A percentile compares a stretch with the other conserved stretches of the same genome.
phyloP scores from a whole-genome alignment of 2,797 vertebrate species.

The Pantherophis alleghaniensis region DNA sequence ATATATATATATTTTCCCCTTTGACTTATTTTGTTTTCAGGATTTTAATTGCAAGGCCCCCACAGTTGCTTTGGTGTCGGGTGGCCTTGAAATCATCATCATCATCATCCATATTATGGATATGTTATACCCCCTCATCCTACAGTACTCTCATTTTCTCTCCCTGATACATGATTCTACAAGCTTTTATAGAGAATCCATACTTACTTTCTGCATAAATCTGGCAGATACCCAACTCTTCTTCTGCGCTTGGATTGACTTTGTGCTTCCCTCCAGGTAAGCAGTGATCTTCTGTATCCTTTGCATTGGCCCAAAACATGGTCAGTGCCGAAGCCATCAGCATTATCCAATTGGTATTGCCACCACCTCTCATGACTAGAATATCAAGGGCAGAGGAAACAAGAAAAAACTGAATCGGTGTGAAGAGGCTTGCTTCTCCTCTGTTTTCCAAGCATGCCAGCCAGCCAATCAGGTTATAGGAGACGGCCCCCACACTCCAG shows the following conservation, averaged over 20 bases:
- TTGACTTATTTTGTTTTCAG: not conserved
- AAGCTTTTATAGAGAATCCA: not conserved
- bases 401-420: not conserved
- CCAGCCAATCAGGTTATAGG: not conserved
- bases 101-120: not conserved
- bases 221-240: constrained; percentile 70
- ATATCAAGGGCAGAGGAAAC: not conserved
- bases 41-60: not conserved
- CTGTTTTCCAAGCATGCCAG: not conserved
- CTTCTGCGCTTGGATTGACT: constrained; percentile 70
- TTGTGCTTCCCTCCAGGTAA: constrained; percentile 77
- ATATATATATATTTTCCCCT: not conserved
- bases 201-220: constrained; percentile 79
- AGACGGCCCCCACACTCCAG: not conserved
- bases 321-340: constrained; percentile 44
- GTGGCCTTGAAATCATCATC: not conserved
- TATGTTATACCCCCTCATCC: not conserved
- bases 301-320: constrained; percentile 49
- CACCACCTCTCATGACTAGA: constrained; percentile 57
- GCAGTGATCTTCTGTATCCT: constrained; percentile 69
- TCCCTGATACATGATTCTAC: not conserved
- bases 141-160: not conserved
- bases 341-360: constrained; percentile 47
- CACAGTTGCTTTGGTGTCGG: not conserved
- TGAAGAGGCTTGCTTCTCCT: not conserved